phyloP scores from a whole-genome alignment of 2,888 invertebrate genomes.

The Mythimna loreyi region DNA sequence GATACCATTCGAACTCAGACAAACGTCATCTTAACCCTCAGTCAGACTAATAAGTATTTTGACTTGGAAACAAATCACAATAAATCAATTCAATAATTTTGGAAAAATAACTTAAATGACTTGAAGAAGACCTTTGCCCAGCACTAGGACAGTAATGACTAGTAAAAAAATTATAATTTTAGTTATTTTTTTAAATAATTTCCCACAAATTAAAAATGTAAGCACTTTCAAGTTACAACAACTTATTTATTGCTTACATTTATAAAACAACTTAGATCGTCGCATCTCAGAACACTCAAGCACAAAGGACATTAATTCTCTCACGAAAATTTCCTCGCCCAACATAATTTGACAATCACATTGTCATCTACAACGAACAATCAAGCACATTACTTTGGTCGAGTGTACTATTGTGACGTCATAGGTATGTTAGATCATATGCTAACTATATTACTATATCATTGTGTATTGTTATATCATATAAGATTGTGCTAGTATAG shows the following conservation, averaged over 20 bases:
- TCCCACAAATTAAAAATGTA: too few relatives aligned
- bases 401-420: constrained; percentile 41
- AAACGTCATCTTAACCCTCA: neutral
- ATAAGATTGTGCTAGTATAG: too few relatives aligned
- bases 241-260: neutral
- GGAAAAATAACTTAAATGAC: too few relatives aligned
- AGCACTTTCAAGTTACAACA: neutral
- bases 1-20: neutral
- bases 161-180: too few relatives aligned
- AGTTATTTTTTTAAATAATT: too few relatives aligned
- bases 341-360: constrained; percentile 29
- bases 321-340: constrained; percentile 33
- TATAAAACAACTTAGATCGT: neutral
- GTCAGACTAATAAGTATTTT: neutral
- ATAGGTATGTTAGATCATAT: constrained; percentile 21
- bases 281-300: constrained; percentile 4
- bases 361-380: constrained; percentile 30
- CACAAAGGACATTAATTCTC: constrained; percentile 42
- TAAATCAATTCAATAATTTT: too few relatives aligned
- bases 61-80: neutral
- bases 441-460: neutral
- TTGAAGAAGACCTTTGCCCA: too few relatives aligned
- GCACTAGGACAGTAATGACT: too few relatives aligned
- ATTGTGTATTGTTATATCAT: constrained; percentile 25
- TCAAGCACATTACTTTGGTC: constrained; percentile 1